phyloP scores from a whole-genome alignment of 2,113 vertebrate genomes.

The Gasterosteus nipponicus region DNA sequence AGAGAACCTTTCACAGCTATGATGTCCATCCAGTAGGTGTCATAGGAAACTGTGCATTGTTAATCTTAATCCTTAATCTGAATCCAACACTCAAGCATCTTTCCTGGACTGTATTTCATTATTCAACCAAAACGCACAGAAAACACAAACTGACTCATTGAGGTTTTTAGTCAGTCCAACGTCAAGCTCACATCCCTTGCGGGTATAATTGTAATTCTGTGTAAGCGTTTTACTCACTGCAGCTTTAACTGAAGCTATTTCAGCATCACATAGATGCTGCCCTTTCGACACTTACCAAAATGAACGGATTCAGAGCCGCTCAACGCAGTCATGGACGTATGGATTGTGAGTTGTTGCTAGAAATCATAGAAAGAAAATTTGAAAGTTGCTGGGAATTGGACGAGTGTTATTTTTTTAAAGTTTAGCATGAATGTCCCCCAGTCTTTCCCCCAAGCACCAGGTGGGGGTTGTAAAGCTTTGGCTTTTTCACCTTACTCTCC shows the following conservation, averaged over 20 bases:
- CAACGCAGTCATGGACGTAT: too few relatives aligned
- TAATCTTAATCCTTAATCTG: background rate
- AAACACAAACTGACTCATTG: constrained; percentile 29
- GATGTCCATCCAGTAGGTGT: constrained; percentile 11
- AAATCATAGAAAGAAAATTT: background rate
- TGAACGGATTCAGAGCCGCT: background rate
- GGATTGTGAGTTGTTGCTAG: too few relatives aligned
- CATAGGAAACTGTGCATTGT: background rate
- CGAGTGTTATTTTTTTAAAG: background rate
- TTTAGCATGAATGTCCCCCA: background rate
- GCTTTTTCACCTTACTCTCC: background rate
- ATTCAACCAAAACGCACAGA: constrained; percentile 3
- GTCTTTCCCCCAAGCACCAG: too few relatives aligned
- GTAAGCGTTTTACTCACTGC: constrained; percentile 26
- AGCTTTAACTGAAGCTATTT: constrained; percentile 27
- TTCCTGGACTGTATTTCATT: constrained; percentile 35
- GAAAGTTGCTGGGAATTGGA: background rate
- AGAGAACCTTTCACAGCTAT: constrained; percentile 16
- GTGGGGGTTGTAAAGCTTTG: too few relatives aligned
- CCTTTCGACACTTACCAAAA: background rate
- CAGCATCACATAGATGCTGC: constrained; percentile 2
- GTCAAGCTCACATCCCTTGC: constrained; percentile 28
- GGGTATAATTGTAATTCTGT: constrained; percentile 28
- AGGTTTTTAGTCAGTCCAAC: constrained; percentile 19
- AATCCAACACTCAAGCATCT: constrained; percentile 21